Percentiles rank a stretch among this genome's conserved stretches.
These are phyloP conservation scores for Tiliacea aurago DNA, from an alignment of 2,888 invertebrate genomes.

Conservation along the genomic window DNA sequence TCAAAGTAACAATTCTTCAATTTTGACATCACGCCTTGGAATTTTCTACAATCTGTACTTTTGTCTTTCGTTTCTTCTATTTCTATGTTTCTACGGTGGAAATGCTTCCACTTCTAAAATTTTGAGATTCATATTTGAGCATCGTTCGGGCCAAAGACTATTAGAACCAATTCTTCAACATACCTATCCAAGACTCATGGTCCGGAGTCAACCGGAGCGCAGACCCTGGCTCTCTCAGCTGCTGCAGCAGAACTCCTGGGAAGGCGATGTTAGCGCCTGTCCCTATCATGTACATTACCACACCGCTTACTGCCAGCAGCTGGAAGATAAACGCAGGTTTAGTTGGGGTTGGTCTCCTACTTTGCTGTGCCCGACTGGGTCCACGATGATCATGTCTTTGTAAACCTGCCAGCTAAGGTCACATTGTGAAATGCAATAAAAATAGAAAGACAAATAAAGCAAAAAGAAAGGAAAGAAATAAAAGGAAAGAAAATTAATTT, in stretches of 20 bases:
- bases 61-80: not conserved
- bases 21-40: not conserved
- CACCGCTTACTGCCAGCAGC: slow-evolving; percentile 84
- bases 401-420: not conserved
- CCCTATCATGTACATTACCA: slow-evolving; percentile 88
- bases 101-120: not conserved
- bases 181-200: slow-evolving; percentile 88
- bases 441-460: not conserved
- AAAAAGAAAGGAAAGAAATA: too few species aligned
- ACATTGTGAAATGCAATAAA: not conserved
- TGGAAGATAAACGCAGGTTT: slow-evolving; percentile 62
- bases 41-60: not conserved
- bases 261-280: slow-evolving; percentile 87
- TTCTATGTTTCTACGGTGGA: not conserved
- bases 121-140: not conserved
- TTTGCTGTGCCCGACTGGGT: not conserved
- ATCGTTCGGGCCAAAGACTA: not conserved
- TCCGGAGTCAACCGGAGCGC: slow-evolving; percentile 78
- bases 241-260: slow-evolving; percentile 85
- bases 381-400: not conserved
- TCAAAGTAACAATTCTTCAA: not conserved
- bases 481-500: too few species aligned
- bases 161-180: slow-evolving; percentile 24
- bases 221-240: slow-evolving; percentile 79
- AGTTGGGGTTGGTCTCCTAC: not conserved